Evolutionary conservation across 2,888 invertebrate species (phyloP).

Genomic region (Trissolcus japonicus): DNA sequence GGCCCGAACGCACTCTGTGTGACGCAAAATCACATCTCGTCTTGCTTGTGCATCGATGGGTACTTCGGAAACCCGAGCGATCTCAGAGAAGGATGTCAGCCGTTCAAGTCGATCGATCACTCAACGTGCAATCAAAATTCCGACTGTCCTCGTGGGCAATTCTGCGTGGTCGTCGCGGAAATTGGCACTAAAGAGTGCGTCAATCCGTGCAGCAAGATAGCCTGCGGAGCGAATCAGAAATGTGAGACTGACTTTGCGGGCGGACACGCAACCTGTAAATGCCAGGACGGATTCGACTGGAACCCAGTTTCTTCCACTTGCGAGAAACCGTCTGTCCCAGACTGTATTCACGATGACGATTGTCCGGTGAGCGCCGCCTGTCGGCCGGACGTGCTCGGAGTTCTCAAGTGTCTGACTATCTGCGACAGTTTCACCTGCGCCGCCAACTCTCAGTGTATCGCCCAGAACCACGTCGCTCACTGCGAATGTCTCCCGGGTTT

Average conservation of each 20-base stretch:
- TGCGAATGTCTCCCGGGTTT: constrained; percentile 91
- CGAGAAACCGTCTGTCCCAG: constrained; percentile 91
- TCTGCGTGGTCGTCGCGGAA: constrained; percentile 81
- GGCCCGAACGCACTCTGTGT: constrained; percentile 93
- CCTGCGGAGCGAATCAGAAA: constrained; percentile 88
- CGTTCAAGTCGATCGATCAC: constrained; percentile 79
- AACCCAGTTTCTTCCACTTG: constrained; percentile 89
- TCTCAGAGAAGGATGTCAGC: constrained; percentile 86
- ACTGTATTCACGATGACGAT: constrained; percentile 84
- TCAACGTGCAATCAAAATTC: constrained; percentile 82
- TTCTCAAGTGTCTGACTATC: constrained; percentile 87
- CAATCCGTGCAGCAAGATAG: constrained; percentile 87
- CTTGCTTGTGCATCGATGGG: constrained; percentile 90
- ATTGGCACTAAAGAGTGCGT: constrained; percentile 84
- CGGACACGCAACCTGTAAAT: constrained; percentile 87
- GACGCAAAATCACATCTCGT: constrained; percentile 88
- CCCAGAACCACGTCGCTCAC: constrained; percentile 83
- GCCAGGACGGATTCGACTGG: constrained; percentile 87
- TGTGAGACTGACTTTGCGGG: constrained; percentile 82
- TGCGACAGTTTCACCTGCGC: constrained; percentile 91
- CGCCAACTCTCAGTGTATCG: constrained; percentile 87
- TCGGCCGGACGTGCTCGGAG: constrained; percentile 89
- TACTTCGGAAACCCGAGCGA: constrained; percentile 90
- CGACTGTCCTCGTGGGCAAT: constrained; percentile 84
- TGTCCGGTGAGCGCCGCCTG: constrained; percentile 85